Evolutionary conservation across 2,797 vertebrate species (phyloP).

Genomic region (Tragelaphus eurycerus): DNA sequence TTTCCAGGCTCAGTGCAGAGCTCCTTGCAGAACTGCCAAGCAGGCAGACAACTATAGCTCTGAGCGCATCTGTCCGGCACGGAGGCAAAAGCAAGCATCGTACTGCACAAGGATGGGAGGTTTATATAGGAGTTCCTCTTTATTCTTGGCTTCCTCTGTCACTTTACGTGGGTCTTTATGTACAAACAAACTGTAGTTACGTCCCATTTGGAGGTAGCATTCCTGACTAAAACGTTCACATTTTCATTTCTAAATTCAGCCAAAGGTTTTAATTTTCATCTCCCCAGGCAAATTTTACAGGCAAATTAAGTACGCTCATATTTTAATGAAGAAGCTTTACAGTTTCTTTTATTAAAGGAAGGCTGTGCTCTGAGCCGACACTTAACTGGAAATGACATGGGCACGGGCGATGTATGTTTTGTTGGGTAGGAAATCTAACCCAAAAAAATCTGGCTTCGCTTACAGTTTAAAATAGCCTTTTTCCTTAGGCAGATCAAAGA

Average conservation of each 20-base stretch:
- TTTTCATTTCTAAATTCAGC: slow-evolving; percentile 26
- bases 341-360: background rate
- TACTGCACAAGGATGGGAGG: fast-evolving
- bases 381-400: background rate
- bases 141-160: background rate
- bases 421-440: slow-evolving; percentile 5
- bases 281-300: background rate
- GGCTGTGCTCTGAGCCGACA: background rate
- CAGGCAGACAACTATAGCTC: background rate
- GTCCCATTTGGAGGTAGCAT: background rate
- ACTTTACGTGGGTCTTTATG: background rate
- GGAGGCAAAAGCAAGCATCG: fast-evolving
- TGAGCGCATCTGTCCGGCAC: fast-evolving
- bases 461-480: slow-evolving; percentile 60
- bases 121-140: background rate
- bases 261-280: background rate
- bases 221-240: slow-evolving; percentile 1
- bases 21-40: background rate
- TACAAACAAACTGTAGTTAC: background rate
- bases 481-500: slow-evolving; percentile 48
- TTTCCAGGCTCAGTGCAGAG: background rate
- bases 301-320: background rate
- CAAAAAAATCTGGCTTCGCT: background rate
- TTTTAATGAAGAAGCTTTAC: background rate
- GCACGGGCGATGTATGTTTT: background rate